Evolutionary conservation across 2,113 vertebrate genomes (phyloP), one percentile per base, ranked within the genome.

Genomic region (Leiothrix lutea): DNA sequence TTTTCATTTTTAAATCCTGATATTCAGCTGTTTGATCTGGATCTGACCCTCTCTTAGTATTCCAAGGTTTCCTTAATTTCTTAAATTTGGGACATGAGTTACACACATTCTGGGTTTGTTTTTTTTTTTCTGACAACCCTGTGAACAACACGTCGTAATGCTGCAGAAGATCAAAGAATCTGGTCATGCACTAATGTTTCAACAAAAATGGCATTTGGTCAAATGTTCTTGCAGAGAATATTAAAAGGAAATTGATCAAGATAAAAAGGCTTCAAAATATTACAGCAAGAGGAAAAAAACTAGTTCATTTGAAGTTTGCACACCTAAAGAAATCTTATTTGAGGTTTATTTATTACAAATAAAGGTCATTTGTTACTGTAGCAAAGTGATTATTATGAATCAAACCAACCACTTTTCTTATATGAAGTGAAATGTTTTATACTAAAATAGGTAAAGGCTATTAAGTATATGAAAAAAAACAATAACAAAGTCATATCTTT

Each of bases 51-150:
- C 6, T 77, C 22, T 54, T 75, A 44, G 8, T 11, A 62, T 57
- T 73, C 25, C 16, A 53, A 54, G 19, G n/a, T 50, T 29, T 54
- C 8, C 6, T 67, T 54, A 42, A 72, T 80, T 91, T 86, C n/a
- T 29, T 14, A 26, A 80, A 60, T 51, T 35, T 56, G 12, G 44
- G 33, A 1, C 14, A 29, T 14, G 64, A 47, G 5, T 60, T 86
- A 19, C 11, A 33, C 22, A 14, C 0, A 1, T 56, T 50, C 18
- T 47, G 4, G 4, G n/a, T n/a, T 42, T 73, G 29, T 0, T n/a
- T 42, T 33, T 22, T 50, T 42, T 51, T 36, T 87, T 6, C 26
- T 45, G 35, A n/a, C 0, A 61, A 44, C 0, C 0, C 10, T 53
- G 8, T 25, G 38, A 45, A 48, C 57, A 61, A 83, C 65, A 65